phyloP scores from a whole-genome alignment of 37 sponge, comb jelly and placozoan genomes.

The Chondrilla cf. caribensis region DNA sequence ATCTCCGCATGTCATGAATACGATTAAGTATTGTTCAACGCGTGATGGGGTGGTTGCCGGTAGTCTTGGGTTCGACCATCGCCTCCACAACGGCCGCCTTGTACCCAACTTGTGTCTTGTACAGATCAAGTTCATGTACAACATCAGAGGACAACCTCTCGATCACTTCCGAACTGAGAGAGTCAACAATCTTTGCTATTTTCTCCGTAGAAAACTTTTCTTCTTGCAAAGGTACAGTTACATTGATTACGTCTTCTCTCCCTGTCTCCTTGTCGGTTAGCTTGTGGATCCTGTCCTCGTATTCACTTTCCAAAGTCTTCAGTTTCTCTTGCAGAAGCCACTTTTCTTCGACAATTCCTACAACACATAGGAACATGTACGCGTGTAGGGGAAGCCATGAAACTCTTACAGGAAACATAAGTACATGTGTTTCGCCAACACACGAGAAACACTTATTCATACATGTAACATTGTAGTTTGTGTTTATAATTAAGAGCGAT shows the following conservation, averaged over 20 bases:
- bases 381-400: too few relatives aligned
- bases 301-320: neutral
- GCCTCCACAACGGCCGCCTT: neutral
- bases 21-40: too few relatives aligned
- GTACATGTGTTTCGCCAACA: too few relatives aligned
- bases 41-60: too few relatives aligned
- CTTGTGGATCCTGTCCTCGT: too few relatives aligned
- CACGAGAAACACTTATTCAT: too few relatives aligned
- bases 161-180: neutral
- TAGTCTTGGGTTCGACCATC: neutral
- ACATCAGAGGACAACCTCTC: neutral
- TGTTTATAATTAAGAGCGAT: too few relatives aligned
- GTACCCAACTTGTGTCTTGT: neutral
- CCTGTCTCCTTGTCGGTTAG: too few relatives aligned
- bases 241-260: too few relatives aligned
- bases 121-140: neutral
- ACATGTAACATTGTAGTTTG: too few relatives aligned
- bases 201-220: neutral
- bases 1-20: neutral
- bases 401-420: neutral
- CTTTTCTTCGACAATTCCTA: neutral
- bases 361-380: too few relatives aligned
- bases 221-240: neutral
- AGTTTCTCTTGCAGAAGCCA: neutral
- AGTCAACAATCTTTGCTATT: neutral